Base-by-base conservation (phyloP, 2,113 vertebrate species). In the Acanthisitta chloris region DNA sequence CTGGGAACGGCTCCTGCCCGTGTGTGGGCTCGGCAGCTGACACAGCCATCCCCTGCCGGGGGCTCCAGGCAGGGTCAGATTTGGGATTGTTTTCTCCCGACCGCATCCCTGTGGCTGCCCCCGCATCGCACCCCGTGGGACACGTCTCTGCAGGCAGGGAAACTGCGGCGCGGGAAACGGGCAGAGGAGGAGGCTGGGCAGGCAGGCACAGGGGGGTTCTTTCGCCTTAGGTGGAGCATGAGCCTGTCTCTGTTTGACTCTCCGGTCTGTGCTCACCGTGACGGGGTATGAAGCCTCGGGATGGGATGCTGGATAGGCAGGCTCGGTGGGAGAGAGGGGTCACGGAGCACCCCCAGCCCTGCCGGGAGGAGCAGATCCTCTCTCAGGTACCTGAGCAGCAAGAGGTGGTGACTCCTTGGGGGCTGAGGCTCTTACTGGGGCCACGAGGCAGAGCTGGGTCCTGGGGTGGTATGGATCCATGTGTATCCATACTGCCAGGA, bases 311-410 rank as follows among this genome's bases (percentile, higher is more conserved):
- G 5, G 14, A 1, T 20, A 5, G 40, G 54, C 1, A 3, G 46
- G 18, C 8, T 81, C 1, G 2, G n/a, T 16, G 46, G n/a, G 24
- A 40, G 9, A 51, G 12, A 51, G 15, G 9, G 16, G 8, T 5
- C 1, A 0, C 0, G 1, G 59, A 25, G 71, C 46, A 3, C 24
- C 1, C 1, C 24, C 2, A 0, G 54, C 6, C 12, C 29, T 8
- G 36, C 57, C 0, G 2, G 61, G 61, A 67, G n/a, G 23, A 45
- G 54, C 28, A 11, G 51, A 21, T 28, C 16, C 15, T 10, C 1
- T 43, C 42, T 3, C 1, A 1, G 13, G 16, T 24, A n/a, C 33
- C 55, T 10, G 40, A 14, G 31, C 34, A 57, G 76, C 36, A 21
- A 14, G 48, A n/a, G 17, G 18, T 8, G 51, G 9, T 29, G n/a